Percentiles rank a stretch among this genome's conserved stretches.
phyloP scores from a whole-genome alignment of 2,797 vertebrate genomes.

The Siniperca undulata region DNA sequence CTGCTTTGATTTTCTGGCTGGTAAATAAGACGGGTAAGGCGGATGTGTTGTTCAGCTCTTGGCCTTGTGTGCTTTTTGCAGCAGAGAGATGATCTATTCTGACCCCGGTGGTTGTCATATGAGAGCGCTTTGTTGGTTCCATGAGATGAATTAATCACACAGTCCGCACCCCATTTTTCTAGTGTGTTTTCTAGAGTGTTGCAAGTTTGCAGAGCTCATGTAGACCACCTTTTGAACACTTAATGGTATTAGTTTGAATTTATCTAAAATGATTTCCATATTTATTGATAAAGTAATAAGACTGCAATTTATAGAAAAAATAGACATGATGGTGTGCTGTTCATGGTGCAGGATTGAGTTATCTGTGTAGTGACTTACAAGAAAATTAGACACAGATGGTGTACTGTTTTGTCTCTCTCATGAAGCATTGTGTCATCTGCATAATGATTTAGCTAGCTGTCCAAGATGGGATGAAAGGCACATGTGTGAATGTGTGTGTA shows the following conservation, averaged over 20 bases:
- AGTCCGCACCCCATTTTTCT: conserved; percentile 5
- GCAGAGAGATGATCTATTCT: conserved; percentile 26
- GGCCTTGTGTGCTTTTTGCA: conserved; percentile 18
- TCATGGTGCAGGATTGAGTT: conserved; percentile 14
- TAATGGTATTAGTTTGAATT: conserved; percentile 24
- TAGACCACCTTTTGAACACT: conserved; percentile 24
- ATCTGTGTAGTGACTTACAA: conserved; percentile 24
- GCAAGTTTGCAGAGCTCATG: not conserved
- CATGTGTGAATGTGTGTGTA: not conserved
- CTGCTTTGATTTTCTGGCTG: conserved; percentile 52
- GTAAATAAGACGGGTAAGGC: conserved; percentile 31
- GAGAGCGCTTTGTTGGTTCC: conserved; percentile 5
- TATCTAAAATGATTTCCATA: conserved; percentile 22
- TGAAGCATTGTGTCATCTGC: conserved; percentile 34
- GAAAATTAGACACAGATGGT: conserved; percentile 11
- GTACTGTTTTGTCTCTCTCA: conserved; percentile 2
- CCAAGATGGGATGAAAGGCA: conserved; percentile 12
- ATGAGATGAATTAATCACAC: conserved; percentile 29
- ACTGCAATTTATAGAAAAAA: not conserved
- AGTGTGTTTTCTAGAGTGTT: not conserved
- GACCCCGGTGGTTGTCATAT: conserved; percentile 17
- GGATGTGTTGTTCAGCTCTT: conserved; percentile 30
- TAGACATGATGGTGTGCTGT: not conserved
- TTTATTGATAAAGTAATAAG: conserved; percentile 22
- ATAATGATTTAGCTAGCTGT: conserved; percentile 32